phyloP scores from a whole-genome alignment of 2,113 vertebrate genomes.

The Chionis minor region DNA sequence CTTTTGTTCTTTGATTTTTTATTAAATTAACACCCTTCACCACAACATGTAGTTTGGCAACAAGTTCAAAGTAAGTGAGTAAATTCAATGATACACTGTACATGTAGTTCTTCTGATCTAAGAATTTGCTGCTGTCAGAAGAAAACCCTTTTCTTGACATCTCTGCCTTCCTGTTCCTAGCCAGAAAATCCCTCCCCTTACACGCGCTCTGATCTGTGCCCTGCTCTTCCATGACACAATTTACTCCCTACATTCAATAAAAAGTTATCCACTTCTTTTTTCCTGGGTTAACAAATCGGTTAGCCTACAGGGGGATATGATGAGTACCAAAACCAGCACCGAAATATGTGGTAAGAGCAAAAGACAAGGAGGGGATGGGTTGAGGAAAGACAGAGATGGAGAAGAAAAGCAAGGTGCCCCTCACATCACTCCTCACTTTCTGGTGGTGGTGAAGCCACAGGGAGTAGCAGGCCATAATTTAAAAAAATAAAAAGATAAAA shows the following conservation, averaged over 20 bases:
- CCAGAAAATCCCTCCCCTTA: neutral
- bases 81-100: neutral
- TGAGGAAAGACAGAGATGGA: neutral
- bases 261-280: neutral
- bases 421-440: neutral
- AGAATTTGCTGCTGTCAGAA: neutral
- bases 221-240: neutral
- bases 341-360: neutral
- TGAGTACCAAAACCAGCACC: neutral
- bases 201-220: neutral
- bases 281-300: neutral
- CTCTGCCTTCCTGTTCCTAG: neutral
- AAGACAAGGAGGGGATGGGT: neutral
- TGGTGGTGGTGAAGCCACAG: neutral
- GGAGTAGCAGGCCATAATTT: neutral
- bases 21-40: slow-evolving; percentile 6
- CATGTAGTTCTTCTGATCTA: neutral
- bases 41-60: slow-evolving; percentile 20
- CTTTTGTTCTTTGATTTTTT: neutral
- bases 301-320: neutral
- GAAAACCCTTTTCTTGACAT: neutral
- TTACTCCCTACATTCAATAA: neutral
- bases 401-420: neutral
- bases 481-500: neutral
- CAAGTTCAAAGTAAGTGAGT: slow-evolving; percentile 24